Evolutionary conservation across 2,888 invertebrate genomes (phyloP).

Genomic region (Parthenolecanium corni): DNA sequence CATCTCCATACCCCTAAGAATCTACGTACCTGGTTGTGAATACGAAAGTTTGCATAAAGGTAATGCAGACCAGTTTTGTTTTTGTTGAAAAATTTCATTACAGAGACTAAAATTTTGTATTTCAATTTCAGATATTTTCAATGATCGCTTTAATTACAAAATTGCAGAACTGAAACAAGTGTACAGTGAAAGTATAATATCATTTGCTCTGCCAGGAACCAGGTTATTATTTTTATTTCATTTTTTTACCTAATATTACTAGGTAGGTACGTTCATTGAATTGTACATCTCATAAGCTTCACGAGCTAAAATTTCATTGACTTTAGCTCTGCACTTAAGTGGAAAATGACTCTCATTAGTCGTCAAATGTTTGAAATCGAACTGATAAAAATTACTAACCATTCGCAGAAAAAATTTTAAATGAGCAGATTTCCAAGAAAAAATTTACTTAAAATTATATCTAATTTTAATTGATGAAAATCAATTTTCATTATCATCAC

Average conservation of each 20-base stretch:
- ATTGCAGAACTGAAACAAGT: constrained; percentile 69
- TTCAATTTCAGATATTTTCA: background rate
- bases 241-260: background rate
- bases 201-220: constrained; percentile 61
- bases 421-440: too few species aligned
- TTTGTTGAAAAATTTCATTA: background rate
- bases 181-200: constrained; percentile 76
- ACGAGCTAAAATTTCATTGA: too few species aligned
- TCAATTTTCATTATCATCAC: too few species aligned
- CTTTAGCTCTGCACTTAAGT: too few species aligned
- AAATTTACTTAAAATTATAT: too few species aligned
- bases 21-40: constrained; percentile 36
- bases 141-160: constrained; percentile 45
- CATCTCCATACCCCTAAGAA: constrained; percentile 36
- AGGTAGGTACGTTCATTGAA: background rate
- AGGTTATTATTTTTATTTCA: constrained; percentile 31
- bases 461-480: too few species aligned
- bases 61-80: background rate
- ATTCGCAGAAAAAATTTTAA: too few species aligned
- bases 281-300: too few species aligned
- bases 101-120: background rate
- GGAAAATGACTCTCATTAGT: too few species aligned
- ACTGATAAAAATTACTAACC: too few species aligned
- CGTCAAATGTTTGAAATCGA: too few species aligned
- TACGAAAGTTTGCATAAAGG: constrained; percentile 31